These are phyloP conservation scores for Caenorhabditis auriculariae DNA, from an alignment of 2,888 invertebrate genomes.

Conservation along the genomic window DNA sequence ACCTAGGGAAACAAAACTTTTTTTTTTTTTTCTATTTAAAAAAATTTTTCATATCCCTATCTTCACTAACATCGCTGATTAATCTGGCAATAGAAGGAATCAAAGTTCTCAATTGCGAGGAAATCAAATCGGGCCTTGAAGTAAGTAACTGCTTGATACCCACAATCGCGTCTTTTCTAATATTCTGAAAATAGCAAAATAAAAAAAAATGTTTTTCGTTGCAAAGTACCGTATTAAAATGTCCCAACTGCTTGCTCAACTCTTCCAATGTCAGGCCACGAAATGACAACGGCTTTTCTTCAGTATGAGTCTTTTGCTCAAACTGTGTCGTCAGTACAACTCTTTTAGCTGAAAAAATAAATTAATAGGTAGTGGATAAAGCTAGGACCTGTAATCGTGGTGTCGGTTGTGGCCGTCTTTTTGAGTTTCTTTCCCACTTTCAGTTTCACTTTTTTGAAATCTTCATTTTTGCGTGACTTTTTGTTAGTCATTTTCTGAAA, in stretches of 20 bases:
- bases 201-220: too few species aligned
- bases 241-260: conserved; percentile 48
- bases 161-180: conserved; percentile 40
- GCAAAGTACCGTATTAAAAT: conserved; percentile 43
- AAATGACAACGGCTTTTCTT: conserved; percentile 30
- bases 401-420: conserved; percentile 49
- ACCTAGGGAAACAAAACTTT: too few species aligned
- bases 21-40: too few species aligned
- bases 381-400: conserved; percentile 37
- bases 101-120: conserved; percentile 32
- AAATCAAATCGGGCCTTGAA: conserved; percentile 36
- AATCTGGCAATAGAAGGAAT: conserved; percentile 42
- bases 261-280: conserved; percentile 49
- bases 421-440: conserved; percentile 52
- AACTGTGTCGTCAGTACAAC: conserved; percentile 32
- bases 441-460: conserved; percentile 52
- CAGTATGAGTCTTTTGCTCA: conserved; percentile 34
- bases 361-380: neutral
- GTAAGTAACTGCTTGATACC: conserved; percentile 47
- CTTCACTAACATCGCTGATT: too few species aligned
- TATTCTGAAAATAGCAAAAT: conserved; percentile 22
- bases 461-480: conserved; percentile 41
- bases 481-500: conserved; percentile 38
- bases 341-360: conserved; percentile 24
- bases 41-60: too few species aligned